phyloP scores from a whole-genome alignment of 30 jellyfish, hydroid and myxozoan genomes.

The Turritopsis rubra region DNA sequence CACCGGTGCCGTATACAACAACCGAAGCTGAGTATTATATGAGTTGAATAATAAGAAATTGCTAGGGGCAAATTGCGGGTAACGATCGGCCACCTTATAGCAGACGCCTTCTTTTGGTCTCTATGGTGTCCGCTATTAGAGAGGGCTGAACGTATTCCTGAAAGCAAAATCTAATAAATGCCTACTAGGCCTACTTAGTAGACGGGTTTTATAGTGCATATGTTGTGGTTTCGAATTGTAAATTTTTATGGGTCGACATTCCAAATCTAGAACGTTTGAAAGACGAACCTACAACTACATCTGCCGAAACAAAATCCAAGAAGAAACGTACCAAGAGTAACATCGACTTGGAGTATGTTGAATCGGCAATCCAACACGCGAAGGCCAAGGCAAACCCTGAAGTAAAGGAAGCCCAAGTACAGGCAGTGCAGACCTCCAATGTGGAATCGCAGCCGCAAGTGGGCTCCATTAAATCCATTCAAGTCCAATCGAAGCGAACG shows the following conservation, averaged over 20 bases:
- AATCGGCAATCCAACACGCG: slow-evolving; percentile 3
- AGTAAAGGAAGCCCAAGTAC: not conserved
- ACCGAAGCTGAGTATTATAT: no score
- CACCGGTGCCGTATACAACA: no score
- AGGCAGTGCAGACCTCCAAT: not conserved
- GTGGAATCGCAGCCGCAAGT: slow-evolving; percentile 6
- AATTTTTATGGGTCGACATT: not conserved
- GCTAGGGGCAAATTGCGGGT: no score
- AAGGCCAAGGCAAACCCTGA: not conserved
- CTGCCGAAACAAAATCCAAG: slow-evolving; percentile 8
- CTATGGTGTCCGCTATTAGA: no score
- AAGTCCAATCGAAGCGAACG: slow-evolving; percentile 31
- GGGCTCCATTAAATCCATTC: slow-evolving; percentile 24
- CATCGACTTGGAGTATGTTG: slow-evolving; percentile 23
- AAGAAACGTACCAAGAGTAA: slow-evolving; percentile 29
- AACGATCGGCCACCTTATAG: no score
- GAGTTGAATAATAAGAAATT: no score
- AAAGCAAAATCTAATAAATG: no score
- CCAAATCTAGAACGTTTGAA: not conserved
- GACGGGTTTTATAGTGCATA: no score
- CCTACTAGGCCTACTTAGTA: no score
- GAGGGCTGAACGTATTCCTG: no score
- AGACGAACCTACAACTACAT: slow-evolving; percentile 6
- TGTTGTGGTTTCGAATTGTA: no score
- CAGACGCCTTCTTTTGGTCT: no score